Conservation (phyloP, 2,888 invertebrate species). For the Xanthia togata region DNA sequence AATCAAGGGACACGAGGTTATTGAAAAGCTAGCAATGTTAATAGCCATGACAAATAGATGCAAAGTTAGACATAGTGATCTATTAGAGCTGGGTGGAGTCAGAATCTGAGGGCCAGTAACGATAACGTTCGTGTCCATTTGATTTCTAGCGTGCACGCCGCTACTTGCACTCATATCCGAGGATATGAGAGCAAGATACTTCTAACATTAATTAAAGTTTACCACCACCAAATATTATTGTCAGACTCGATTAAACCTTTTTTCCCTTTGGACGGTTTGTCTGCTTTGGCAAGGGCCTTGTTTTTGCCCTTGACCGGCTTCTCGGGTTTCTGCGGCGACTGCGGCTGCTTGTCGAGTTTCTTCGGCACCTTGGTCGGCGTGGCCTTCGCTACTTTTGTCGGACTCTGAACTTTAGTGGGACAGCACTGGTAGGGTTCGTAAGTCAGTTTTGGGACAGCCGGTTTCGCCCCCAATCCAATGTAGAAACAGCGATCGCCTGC, state of each 20-base stretch:
- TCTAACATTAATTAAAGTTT: constrained; percentile 82
- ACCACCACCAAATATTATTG: constrained; percentile 96
- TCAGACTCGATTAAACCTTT: constrained; percentile 96
- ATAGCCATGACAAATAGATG: constrained; percentile 80
- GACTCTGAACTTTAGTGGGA: constrained; percentile 95
- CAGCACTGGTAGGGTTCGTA: constrained; percentile 98
- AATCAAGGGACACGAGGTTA: constrained; percentile 89
- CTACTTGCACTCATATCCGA: constrained; percentile 79
- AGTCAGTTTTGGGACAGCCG: constrained; percentile 93
- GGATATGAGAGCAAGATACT: constrained; percentile 78
- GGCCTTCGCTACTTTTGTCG: constrained; percentile 95
- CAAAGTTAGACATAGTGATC: constrained; percentile 80
- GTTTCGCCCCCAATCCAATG: constrained; percentile 98
- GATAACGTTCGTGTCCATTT: constrained; percentile 87
- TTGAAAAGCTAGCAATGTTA: constrained; percentile 84
- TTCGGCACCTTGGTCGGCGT: constrained; percentile 91
- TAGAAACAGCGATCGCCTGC: constrained; percentile 99
- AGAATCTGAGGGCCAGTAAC: constrained; percentile 73
- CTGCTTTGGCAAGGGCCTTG: constrained; percentile 90
- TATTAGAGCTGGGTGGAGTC: constrained; percentile 75
- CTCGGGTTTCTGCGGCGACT: constrained; percentile 82
- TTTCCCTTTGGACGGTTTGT: constrained; percentile 92
- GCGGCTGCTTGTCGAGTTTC: constrained; percentile 87
- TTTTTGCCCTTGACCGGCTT: constrained; percentile 86
- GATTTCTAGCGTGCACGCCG: constrained; percentile 82